A percentile compares a stretch with the other conserved stretches of the same genome.
phyloP scores from a whole-genome alignment of 2,888 invertebrate species.

The Amphipyra tragopoginis region DNA sequence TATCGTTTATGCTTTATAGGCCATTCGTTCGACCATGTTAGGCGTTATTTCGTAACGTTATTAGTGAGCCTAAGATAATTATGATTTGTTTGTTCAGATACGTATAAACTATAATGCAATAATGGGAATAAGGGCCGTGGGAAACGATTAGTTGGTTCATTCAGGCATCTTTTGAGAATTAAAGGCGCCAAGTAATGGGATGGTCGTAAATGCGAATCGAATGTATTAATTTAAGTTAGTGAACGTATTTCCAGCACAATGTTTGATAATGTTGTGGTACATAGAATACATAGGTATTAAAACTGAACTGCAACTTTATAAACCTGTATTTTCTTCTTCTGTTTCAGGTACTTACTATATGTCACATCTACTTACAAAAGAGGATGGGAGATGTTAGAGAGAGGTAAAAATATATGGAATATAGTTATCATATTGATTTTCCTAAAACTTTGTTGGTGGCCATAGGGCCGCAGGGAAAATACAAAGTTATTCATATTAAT shows the following conservation, averaged over 20 bases:
- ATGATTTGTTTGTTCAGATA: constrained; percentile 49
- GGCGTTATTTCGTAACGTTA: constrained; percentile 16
- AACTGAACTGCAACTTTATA: neutral
- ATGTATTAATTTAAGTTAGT: constrained; percentile 21
- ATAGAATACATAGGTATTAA: neutral
- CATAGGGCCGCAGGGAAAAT: constrained; percentile 8
- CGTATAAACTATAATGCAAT: constrained; percentile 32
- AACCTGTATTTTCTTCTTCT: constrained; percentile 1
- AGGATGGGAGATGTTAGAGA: neutral
- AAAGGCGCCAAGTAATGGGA: constrained; percentile 21
- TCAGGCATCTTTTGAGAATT: constrained; percentile 22
- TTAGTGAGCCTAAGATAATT: constrained; percentile 37
- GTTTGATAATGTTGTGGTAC: neutral
- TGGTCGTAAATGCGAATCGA: constrained; percentile 17
- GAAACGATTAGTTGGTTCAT: constrained; percentile 41
- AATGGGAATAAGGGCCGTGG: constrained; percentile 48
- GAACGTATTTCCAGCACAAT: neutral
- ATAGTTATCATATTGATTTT: neutral
- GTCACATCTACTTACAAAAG: neutral
- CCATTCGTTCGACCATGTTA: constrained; percentile 10
- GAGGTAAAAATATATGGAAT: neutral
- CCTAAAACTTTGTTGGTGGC: constrained; percentile 8
- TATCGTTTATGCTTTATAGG: neutral
- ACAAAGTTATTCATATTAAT: constrained; percentile 12
- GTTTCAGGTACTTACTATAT: constrained; percentile 41